These are phyloP conservation scores for Temnothorax nylanderi DNA, from an alignment of 1,140 invertebrate genomes.

Conservation along the genomic window DNA sequence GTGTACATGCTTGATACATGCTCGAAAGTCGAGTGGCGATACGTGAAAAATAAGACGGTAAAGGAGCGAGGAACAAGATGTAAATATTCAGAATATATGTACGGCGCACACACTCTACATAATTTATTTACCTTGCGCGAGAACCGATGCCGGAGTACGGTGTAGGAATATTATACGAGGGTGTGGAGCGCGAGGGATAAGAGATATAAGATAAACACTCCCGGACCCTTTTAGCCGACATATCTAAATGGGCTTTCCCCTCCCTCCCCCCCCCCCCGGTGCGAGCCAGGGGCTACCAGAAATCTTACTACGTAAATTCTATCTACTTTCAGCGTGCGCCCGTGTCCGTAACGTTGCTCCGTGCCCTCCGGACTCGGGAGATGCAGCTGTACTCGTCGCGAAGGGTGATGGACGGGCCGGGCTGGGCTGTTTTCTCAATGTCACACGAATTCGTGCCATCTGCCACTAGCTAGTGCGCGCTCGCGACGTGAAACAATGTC, in stretches of 20 bases:
- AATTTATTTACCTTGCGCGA: conserved; percentile 17
- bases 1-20: neutral
- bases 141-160: neutral
- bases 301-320: conserved; percentile 8
- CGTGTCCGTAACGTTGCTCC: neutral
- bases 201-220: conserved; percentile 23
- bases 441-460: conserved; percentile 24
- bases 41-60: neutral
- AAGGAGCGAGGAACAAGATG: neutral
- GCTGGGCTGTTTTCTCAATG: conserved; percentile 24
- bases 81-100: conserved; percentile 12
- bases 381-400: conserved; percentile 26
- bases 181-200: neutral
- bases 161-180: neutral
- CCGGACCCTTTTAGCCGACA: neutral
- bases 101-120: neutral
- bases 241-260: neutral
- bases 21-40: neutral
- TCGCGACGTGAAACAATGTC: neutral
- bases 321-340: neutral
- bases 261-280: neutral
- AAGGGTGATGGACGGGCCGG: conserved; percentile 10
- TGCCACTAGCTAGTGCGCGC: neutral
- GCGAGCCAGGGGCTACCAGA: neutral
- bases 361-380: neutral